Evolutionary conservation across 1,140 invertebrate genomes (phyloP), one percentile per base, ranked within the genome.

Genomic region (Eubasilissa regina): DNA sequence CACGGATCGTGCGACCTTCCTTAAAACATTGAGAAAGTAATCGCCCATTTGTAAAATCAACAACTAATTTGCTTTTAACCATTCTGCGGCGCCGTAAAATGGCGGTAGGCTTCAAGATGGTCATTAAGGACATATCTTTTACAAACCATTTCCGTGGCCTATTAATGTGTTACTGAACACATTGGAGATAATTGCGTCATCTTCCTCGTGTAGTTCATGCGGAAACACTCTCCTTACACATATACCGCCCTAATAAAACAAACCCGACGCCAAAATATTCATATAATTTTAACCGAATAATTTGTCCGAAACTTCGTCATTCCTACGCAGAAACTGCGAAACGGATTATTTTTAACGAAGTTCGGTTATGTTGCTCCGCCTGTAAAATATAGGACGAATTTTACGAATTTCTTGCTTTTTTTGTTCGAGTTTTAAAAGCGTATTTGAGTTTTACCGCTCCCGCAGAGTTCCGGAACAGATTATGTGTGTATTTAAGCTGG

Each of bases 151-250:
- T 70, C 66, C 66, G 47, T 12, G 66, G 45, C 45, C 66, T 70
- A 70, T 70, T 70, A 70, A 70, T 74, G 70, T 56, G 53, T 56
- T 74, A 43, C 70, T 21, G 70, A 74, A 74, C 70, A 74, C 51
- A 56, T 56, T 45, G 44, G 44, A 74, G 53, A 74, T 74, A 74
- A 74, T 74, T 74, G 53, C 70, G 51, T 3, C 51, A 74, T 35
- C 70, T 8, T 74, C 70, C 70, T 74, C 53, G 56, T 55, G 13
- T 8, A 74, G n/a, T 55, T 74, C 51, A 44, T 56, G 70, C 70
- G 70, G 70, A 74, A 74, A 74, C 70, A 74, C 35, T 74, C 56
- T 13, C 13, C 48, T 56, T 56, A 74, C 44, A 74, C 70, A 70
- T 70, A 35, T 6, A 35, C 70, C 70, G 48, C 70, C 70, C 70